Evolutionary conservation across 1,140 invertebrate genomes (phyloP).

Genomic region (Orchesella cincta): DNA sequence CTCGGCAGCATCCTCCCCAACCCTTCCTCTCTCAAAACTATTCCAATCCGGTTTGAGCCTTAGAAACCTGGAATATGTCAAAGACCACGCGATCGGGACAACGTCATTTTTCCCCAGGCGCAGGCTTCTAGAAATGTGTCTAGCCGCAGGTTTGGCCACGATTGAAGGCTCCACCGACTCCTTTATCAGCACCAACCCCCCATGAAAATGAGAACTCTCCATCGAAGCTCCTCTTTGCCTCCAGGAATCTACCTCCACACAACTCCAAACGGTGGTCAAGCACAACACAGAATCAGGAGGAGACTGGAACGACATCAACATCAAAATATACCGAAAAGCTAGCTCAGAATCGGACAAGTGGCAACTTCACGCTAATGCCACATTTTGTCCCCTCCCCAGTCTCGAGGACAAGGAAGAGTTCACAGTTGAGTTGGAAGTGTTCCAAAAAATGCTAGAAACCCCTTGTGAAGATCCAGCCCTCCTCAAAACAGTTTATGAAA

Average conservation of each 20-base stretch:
- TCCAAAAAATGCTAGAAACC: neutral
- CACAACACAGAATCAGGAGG: neutral
- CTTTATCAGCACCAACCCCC: neutral
- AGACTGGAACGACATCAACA: neutral
- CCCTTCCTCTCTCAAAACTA: neutral
- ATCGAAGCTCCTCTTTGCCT: conserved; percentile 38
- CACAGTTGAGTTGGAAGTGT: neutral
- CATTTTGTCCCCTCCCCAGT: neutral
- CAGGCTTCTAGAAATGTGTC: conserved; percentile 37
- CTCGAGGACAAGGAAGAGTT: neutral
- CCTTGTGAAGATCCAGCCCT: neutral
- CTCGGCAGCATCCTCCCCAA: neutral
- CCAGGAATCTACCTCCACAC: neutral
- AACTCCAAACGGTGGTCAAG: neutral
- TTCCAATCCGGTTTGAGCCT: conserved; percentile 7
- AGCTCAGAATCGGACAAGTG: neutral
- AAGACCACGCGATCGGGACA: conserved; percentile 40
- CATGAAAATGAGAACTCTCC: conserved; percentile 19
- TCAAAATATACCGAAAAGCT: neutral
- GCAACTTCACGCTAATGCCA: neutral
- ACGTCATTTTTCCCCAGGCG: conserved; percentile 38
- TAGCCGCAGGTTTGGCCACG: conserved; percentile 26
- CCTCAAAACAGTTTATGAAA: conserved; percentile 25
- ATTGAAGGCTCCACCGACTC: neutral
- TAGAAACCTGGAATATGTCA: conserved; percentile 28